Conservation (phyloP, 2,888 invertebrate species). For the Podabrus alpinus region DNA sequence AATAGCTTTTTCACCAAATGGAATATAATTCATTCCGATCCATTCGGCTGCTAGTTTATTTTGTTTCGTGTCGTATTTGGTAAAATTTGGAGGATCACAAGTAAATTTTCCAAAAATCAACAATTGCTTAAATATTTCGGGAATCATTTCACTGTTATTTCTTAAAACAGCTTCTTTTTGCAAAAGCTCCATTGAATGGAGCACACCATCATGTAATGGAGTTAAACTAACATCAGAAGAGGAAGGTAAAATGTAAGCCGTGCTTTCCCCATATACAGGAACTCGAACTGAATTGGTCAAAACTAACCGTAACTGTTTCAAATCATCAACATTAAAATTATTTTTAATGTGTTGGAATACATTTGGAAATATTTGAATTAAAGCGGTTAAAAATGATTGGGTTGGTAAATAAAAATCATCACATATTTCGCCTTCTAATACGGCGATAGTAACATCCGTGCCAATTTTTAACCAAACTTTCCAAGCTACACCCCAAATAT, state of each 20-base stretch:
- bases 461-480: conserved; percentile 88
- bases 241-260: conserved; percentile 80
- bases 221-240: conserved; percentile 75
- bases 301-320: conserved; percentile 77
- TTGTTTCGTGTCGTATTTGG: conserved; percentile 61
- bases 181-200: conserved; percentile 85
- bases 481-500: conserved; percentile 84
- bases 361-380: conserved; percentile 94
- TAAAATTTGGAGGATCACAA: conserved; percentile 66
- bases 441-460: conserved; percentile 71
- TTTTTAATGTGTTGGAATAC: conserved; percentile 83
- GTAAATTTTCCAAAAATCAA: conserved; percentile 71
- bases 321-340: conserved; percentile 72
- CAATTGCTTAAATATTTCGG: conserved; percentile 69
- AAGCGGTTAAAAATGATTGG: conserved; percentile 89
- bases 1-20: conserved; percentile 82
- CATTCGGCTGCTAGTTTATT: conserved; percentile 65
- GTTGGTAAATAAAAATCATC: conserved; percentile 82
- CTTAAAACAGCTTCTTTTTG: conserved; percentile 74
- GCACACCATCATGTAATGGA: conserved; percentile 80
- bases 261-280: conserved; percentile 79
- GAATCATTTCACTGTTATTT: conserved; percentile 64
- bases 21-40: conserved; percentile 81
- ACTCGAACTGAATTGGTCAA: conserved; percentile 78
- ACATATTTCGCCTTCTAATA: conserved; percentile 47